Conservation (phyloP, 2,888 invertebrate genomes). For the Poecilus cupreus region DNA sequence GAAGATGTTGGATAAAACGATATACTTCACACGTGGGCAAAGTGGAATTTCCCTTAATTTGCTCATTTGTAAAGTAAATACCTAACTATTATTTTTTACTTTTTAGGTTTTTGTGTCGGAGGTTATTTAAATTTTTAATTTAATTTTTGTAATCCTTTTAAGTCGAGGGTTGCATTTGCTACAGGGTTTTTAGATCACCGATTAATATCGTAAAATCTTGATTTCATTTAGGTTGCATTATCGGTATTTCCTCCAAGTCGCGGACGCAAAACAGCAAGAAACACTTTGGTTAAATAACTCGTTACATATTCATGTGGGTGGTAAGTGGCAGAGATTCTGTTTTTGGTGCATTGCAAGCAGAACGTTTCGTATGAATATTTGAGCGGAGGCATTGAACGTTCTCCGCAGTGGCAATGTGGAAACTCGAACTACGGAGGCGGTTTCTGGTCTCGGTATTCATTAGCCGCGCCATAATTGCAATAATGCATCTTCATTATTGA, state of each 20-base stretch:
- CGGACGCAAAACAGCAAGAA: neutral
- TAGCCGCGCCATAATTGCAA: conserved; percentile 6
- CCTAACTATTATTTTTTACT: no score
- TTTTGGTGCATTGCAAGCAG: neutral
- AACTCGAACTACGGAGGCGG: no score
- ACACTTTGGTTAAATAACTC: neutral
- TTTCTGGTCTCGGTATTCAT: conserved; percentile 11
- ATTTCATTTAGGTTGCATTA: neutral
- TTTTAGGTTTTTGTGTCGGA: no score
- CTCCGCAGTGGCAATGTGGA: neutral
- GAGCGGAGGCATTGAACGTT: neutral
- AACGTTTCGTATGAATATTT: conserved; percentile 2
- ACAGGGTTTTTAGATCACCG: no score
- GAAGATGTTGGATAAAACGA: no score
- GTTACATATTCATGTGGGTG: conserved; percentile 14
- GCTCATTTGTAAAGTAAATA: no score
- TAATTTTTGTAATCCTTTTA: no score
- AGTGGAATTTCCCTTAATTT: no score
- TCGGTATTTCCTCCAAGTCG: neutral
- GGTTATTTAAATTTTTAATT: no score
- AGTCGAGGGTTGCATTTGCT: no score
- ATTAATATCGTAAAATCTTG: neutral
- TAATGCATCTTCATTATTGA: conserved; percentile 27
- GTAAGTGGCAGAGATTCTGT: neutral
- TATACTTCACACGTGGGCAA: no score